Base-by-base conservation (phyloP, 2,113 vertebrate genomes). In the Anarhynchus alexandrinus region DNA sequence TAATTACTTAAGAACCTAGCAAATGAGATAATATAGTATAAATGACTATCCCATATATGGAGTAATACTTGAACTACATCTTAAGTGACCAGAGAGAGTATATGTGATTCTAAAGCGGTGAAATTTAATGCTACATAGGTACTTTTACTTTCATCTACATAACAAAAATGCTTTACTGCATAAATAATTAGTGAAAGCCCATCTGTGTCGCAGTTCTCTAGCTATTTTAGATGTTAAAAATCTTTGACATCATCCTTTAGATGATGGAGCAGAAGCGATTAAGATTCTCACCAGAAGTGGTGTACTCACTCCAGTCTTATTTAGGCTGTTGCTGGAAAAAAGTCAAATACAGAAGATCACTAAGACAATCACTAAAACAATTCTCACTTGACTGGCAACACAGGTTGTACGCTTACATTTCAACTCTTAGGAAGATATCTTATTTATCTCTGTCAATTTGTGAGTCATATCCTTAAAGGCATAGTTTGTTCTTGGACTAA, bases 391-490 rank as follows among this genome's bases (percentile, higher is more conserved):
- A 82, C 81, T 70, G 45, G 82, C 74, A 95, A 66, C 73, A 77
- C 58, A 91, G 38, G 70, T 66, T 86, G 62, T 67, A 74, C 3
- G 4, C 38, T 91, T 65, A 47, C 14, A 49, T 45, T 72, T 80
- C 78, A 95, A 4, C 51, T 82, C 74, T 81, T 43, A 58, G 42
- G n/a, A 96, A 76, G 13, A 55, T 11, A 82, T 3, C 57, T 77
- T 73, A n/a, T 47, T 69, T 64, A 93, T 66, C 62, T 91, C 49
- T 57, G 69, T 32, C 65, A 87, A 11, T 16, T 57, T 36, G 23
- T 94, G 96, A 96, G 66, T 95, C 89, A 97, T 54, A 77, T 43
- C 86, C 93, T 96, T 79, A 88, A 69, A 97, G 94, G 94, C 89
- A 97, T 52, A 91, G 86, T 90, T 95, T 95, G 54, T 82, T 90